phyloP scores from a whole-genome alignment of 2,797 vertebrate species.

The Anisognathus igniventris region DNA sequence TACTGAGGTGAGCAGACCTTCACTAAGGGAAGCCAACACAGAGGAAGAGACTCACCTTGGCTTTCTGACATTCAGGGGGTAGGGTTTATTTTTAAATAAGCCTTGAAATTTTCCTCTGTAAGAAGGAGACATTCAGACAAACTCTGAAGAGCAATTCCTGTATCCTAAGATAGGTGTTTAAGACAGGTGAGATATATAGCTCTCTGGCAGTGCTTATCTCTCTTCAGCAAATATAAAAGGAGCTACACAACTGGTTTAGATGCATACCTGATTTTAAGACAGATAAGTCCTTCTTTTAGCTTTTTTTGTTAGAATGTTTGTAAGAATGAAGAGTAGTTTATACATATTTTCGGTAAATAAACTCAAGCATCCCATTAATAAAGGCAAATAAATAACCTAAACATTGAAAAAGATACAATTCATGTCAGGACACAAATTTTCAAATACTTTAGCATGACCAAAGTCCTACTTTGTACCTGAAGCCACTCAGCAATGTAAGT shows the following conservation, averaged over 20 bases:
- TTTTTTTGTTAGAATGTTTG: neutral
- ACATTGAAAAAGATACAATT: neutral
- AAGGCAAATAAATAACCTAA: neutral
- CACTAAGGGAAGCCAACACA: neutral
- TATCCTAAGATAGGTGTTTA: neutral
- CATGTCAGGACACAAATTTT: neutral
- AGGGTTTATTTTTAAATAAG: accelerated
- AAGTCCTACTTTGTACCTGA: neutral
- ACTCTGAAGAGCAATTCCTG: neutral
- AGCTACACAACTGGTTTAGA: neutral
- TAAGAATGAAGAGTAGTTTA: neutral
- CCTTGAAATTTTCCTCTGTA: neutral
- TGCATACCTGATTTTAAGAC: neutral
- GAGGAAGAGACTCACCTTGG: neutral
- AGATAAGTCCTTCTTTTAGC: neutral
- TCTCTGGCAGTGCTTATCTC: neutral
- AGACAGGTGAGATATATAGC: neutral
- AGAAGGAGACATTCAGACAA: neutral
- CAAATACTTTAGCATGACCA: neutral
- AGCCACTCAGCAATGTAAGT: neutral
- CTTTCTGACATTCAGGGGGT: neutral
- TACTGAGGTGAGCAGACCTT: neutral
- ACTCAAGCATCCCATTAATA: neutral
- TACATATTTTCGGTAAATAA: neutral
- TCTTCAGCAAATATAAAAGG: neutral